Conservation (phyloP, 2,113 vertebrate species). For the Heterotilapia buettikoferi region DNA sequence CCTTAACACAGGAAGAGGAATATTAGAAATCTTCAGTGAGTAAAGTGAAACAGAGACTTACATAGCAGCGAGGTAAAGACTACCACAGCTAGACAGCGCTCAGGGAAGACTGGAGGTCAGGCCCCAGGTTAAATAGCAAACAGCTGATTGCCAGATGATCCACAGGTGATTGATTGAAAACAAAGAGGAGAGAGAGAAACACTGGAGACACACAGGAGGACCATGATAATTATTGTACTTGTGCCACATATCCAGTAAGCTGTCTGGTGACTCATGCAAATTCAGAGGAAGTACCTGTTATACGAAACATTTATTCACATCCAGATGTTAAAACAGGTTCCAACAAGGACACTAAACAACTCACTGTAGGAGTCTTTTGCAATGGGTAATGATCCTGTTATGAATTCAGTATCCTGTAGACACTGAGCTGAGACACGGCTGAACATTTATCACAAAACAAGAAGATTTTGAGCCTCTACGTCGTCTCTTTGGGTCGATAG, state of each 20-base stretch:
- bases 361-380: background rate
- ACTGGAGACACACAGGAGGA: background rate
- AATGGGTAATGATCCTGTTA: background rate
- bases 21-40: background rate
- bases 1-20: background rate
- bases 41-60: fast-evolving
- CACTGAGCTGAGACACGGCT: background rate
- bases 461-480: fast-evolving
- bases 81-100: background rate
- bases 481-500: background rate
- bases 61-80: background rate
- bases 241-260: background rate
- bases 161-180: background rate
- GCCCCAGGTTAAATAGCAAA: background rate
- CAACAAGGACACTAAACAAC: background rate
- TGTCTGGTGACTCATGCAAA: background rate
- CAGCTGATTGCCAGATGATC: background rate
- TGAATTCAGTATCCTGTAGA: background rate
- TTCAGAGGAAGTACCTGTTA: background rate
- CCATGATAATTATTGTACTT: background rate
- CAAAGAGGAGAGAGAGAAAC: background rate
- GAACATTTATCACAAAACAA: background rate
- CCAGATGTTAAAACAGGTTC: background rate
- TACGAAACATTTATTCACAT: background rate
- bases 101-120: background rate